Conservation (phyloP, 2,888 invertebrate genomes). For the Tiliacea citrago region DNA sequence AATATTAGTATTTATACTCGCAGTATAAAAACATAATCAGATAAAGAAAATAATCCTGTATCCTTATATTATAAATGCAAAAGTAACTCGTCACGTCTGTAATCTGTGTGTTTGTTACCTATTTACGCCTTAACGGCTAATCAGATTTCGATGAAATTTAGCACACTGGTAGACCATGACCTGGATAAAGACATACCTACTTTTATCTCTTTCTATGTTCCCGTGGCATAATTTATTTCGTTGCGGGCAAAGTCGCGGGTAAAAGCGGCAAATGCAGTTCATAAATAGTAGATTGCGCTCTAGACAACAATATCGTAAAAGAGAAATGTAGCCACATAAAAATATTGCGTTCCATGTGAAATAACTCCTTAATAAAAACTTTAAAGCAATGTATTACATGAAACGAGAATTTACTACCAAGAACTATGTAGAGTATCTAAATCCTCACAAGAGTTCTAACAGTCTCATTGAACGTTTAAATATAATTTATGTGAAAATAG, state of each 20-base stretch:
- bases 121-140: not conserved
- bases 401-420: conserved; percentile 25
- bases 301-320: conserved; percentile 31
- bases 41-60: not conserved
- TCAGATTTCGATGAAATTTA: not conserved
- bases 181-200: not conserved
- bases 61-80: not conserved
- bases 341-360: conserved; percentile 1
- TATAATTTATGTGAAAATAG: conserved; percentile 53
- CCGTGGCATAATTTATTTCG: not conserved
- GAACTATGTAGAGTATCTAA: conserved; percentile 41
- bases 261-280: not conserved
- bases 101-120: not conserved
- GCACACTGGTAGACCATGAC: not conserved
- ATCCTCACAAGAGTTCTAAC: conserved; percentile 32
- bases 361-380: conserved; percentile 31
- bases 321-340: conserved; percentile 24
- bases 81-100: not conserved
- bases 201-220: not conserved
- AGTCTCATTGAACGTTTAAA: conserved; percentile 46
- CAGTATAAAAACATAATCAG: not conserved
- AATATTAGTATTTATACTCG: no score
- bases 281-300: not conserved
- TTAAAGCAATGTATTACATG: conserved; percentile 25
- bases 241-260: not conserved